These are phyloP conservation scores for Trachelus iudaicus DNA, from an alignment of 2,888 invertebrate genomes.

Conservation along the genomic window DNA sequence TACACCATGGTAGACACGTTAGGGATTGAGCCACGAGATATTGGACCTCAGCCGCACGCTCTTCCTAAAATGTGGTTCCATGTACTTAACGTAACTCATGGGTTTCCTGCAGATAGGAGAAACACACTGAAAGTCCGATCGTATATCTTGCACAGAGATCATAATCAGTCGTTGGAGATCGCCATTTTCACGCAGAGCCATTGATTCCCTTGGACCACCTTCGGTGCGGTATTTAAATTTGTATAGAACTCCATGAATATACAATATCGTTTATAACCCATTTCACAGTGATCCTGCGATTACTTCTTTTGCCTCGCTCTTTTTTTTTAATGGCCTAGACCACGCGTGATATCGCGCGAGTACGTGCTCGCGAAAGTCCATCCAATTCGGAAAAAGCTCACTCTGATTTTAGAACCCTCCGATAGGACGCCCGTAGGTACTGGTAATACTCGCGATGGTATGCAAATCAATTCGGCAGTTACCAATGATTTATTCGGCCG, in stretches of 20 bases:
- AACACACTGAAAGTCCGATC: not conserved
- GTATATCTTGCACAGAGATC: not conserved
- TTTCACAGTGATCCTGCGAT: not conserved
- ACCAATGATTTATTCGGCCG: slow-evolving; percentile 57
- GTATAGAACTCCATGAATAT: not conserved
- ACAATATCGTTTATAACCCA: not conserved
- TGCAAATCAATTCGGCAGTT: slow-evolving; percentile 63
- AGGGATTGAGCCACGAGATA: slow-evolving; percentile 33
- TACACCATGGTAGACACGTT: slow-evolving; percentile 22
- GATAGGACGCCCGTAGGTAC: slow-evolving; percentile 35
- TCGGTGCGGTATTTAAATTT: not conserved
- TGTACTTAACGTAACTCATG: not conserved
- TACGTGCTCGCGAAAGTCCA: slow-evolving; percentile 18
- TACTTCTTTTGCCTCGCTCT: not conserved
- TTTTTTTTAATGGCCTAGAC: not conserved
- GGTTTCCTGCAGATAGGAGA: not conserved
- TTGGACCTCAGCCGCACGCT: slow-evolving; percentile 21
- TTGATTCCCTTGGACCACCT: not conserved
- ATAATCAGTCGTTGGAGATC: not conserved
- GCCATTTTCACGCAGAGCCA: not conserved
- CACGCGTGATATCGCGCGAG: not conserved
- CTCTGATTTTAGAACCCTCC: slow-evolving; percentile 50
- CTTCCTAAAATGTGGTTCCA: not conserved
- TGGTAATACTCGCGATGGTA: slow-evolving; percentile 46
- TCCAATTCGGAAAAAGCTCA: slow-evolving; percentile 58